Evolutionary conservation across 2,113 vertebrate genomes (phyloP).

Genomic region (Brachirus orientalis): DNA sequence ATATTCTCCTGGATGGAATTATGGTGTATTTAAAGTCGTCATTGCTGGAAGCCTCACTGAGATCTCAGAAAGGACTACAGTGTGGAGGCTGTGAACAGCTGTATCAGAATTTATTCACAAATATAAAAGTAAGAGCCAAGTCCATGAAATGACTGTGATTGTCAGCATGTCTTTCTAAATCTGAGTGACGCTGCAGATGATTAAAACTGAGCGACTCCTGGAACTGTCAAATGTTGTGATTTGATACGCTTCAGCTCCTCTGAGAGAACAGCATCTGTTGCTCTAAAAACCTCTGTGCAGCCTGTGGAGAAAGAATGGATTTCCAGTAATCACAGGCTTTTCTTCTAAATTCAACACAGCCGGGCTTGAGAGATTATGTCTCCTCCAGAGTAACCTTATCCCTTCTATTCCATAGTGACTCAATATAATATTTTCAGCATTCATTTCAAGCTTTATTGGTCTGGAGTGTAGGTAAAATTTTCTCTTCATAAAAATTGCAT

Average conservation of each 20-base stretch:
- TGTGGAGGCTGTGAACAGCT: too few species aligned
- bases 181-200: conserved; percentile 25
- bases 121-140: background rate
- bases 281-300: conserved; percentile 61
- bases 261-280: conserved; percentile 49
- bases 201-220: conserved; percentile 49
- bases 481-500: conserved; percentile 72
- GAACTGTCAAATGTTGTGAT: conserved; percentile 47
- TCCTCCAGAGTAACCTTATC: conserved; percentile 62
- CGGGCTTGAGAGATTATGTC: conserved; percentile 53
- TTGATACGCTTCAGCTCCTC: conserved; percentile 49
- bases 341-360: conserved; percentile 62
- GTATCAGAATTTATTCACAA: background rate
- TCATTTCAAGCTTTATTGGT: conserved; percentile 59
- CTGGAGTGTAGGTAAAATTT: conserved; percentile 55
- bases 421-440: conserved; percentile 46
- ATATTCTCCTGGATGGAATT: too few species aligned
- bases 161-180: conserved; percentile 49
- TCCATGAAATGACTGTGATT: conserved; percentile 44
- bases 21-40: too few species aligned
- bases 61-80: too few species aligned
- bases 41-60: too few species aligned
- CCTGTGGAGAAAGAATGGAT: conserved; percentile 43
- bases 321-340: conserved; percentile 59
- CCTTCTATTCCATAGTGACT: conserved; percentile 57